A percentile compares a stretch with the other conserved stretches of the same genome.
Conservation (phyloP, 2,797 vertebrate genomes). For the Morelia viridis region DNA sequence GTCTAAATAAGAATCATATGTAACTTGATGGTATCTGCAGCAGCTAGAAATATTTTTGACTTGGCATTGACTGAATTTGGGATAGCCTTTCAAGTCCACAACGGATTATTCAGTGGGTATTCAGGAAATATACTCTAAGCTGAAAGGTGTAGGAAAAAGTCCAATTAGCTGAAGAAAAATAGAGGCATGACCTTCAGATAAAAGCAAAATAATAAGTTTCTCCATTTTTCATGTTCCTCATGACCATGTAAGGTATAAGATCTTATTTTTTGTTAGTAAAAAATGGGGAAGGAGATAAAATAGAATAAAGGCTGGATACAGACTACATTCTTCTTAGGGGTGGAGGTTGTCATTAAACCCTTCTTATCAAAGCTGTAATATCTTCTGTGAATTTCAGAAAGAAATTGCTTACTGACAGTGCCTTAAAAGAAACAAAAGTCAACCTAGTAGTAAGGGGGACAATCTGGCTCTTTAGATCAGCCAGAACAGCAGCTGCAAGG, state of each 20-base stretch:
- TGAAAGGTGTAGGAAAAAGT: neutral
- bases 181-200: neutral
- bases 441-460: neutral
- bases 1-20: neutral
- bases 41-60: neutral
- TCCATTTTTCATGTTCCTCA: neutral
- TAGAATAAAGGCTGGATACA: neutral
- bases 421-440: neutral
- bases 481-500: neutral
- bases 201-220: neutral
- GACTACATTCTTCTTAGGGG: neutral
- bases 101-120: too few species aligned
- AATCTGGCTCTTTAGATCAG: neutral
- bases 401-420: neutral
- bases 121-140: neutral
- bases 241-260: neutral
- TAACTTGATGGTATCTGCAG: neutral
- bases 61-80: neutral
- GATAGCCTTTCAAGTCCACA: neutral
- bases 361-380: neutral
- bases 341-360: neutral
- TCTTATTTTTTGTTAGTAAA: neutral
- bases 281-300: neutral
- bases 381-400: neutral
- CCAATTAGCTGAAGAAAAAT: neutral